Evolutionary conservation across 2,888 invertebrate species (phyloP).

Genomic region (Galerucella pusilla): DNA sequence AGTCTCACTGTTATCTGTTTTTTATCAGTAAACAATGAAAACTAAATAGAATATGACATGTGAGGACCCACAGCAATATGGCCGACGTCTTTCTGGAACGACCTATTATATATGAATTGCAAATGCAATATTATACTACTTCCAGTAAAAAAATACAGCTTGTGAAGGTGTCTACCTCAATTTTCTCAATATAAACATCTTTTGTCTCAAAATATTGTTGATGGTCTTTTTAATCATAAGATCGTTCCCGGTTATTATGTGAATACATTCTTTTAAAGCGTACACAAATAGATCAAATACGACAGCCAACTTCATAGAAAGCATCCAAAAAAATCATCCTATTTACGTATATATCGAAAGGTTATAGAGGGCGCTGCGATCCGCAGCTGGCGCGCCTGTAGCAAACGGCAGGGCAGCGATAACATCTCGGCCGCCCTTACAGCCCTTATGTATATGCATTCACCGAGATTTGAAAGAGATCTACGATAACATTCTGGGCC

Average conservation of each 20-base stretch:
- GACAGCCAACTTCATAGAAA: neutral
- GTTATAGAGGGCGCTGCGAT: conserved; percentile 38
- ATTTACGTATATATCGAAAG: conserved; percentile 20
- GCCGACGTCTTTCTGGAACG: no score
- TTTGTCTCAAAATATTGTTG: no score
- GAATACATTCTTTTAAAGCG: neutral
- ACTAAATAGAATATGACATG: no score
- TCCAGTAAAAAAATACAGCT: no score
- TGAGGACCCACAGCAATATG: no score
- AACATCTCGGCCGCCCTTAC: conserved; percentile 62
- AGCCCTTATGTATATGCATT: conserved; percentile 64
- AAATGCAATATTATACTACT: no score
- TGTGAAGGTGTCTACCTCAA: no score
- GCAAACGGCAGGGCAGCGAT: conserved; percentile 58
- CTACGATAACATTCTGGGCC: conserved; percentile 66
- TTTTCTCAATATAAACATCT: no score
- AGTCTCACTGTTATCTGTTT: no score
- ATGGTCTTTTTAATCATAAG: neutral
- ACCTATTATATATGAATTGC: no score
- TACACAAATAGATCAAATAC: neutral
- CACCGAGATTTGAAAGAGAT: conserved; percentile 68
- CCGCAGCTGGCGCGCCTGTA: conserved; percentile 64
- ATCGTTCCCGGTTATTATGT: neutral
- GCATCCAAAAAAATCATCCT: conserved; percentile 13
- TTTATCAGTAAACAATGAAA: no score